A percentile compares a stretch with the other conserved stretches of the same genome.
phyloP scores from a whole-genome alignment of 2,113 vertebrate species.

The Rhipidura dahli region DNA sequence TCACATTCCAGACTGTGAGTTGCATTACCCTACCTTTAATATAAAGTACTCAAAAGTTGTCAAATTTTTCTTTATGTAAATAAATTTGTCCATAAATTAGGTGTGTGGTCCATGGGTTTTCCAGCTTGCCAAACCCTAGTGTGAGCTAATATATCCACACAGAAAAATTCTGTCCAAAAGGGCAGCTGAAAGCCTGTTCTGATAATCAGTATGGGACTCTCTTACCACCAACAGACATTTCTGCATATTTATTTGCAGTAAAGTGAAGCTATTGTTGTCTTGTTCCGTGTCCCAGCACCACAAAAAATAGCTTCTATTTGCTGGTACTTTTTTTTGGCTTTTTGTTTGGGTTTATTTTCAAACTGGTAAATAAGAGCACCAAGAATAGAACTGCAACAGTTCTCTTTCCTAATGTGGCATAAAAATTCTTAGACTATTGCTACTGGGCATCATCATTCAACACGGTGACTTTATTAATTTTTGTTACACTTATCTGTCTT shows the following conservation, averaged over 20 bases:
- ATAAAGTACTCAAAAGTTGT: not conserved
- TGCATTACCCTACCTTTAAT: not conserved
- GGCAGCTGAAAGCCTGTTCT: not conserved
- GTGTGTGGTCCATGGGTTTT: not conserved
- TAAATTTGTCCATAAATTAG: not conserved
- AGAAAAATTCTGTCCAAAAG: not conserved
- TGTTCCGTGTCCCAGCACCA: not conserved
- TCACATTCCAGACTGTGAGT: not conserved
- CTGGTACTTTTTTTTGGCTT: not conserved
- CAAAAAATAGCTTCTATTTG: not conserved
- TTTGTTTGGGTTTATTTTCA: not conserved
- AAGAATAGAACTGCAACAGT: not conserved
- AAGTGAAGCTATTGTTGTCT: not conserved
- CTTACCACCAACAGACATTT: not conserved
- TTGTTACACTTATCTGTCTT: not conserved
- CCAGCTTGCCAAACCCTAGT: fast-evolving
- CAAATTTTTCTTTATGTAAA: not conserved
- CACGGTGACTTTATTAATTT: not conserved
- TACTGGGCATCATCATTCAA: not conserved
- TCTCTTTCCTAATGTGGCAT: not conserved
- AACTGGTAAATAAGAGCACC: not conserved
- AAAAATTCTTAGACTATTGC: not conserved
- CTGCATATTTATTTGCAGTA: not conserved
- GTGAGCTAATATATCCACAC: not conserved
- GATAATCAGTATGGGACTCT: not conserved